Conservation (phyloP, 2,113 vertebrate genomes). For the Zosterops lateralis region DNA sequence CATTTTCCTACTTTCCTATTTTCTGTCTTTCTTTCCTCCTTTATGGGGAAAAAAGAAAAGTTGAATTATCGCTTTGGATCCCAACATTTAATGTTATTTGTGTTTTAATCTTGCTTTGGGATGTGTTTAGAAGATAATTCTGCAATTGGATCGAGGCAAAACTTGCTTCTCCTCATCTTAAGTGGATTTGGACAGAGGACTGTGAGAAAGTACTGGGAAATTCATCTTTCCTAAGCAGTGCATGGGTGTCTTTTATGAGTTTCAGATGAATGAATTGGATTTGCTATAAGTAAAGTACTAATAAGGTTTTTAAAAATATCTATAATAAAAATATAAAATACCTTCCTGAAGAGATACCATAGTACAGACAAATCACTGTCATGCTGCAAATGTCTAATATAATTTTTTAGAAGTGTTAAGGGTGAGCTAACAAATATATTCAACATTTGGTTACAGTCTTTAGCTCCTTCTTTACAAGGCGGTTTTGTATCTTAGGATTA, state of each 20-base stretch:
- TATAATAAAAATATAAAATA: neutral
- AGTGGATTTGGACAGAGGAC: neutral
- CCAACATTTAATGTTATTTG: neutral
- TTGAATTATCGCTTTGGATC: accelerated
- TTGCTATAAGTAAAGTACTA: neutral
- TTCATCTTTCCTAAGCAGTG: neutral
- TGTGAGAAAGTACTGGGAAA: neutral
- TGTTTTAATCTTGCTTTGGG: neutral
- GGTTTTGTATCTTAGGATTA: neutral
- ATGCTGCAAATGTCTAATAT: neutral
- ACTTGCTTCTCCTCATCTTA: neutral
- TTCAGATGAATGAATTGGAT: neutral
- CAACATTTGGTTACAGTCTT: neutral
- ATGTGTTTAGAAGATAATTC: neutral
- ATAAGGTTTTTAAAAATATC: neutral
- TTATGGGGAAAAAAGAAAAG: neutral
- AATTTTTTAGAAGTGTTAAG: neutral
- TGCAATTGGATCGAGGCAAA: accelerated
- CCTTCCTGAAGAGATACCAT: neutral
- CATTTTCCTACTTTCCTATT: neutral
- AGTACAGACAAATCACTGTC: neutral
- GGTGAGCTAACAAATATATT: neutral
- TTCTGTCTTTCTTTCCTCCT: neutral
- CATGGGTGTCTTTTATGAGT: neutral
- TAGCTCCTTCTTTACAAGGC: neutral